Base-by-base conservation (phyloP, 2,888 invertebrate species). In the Cryptus armator region DNA sequence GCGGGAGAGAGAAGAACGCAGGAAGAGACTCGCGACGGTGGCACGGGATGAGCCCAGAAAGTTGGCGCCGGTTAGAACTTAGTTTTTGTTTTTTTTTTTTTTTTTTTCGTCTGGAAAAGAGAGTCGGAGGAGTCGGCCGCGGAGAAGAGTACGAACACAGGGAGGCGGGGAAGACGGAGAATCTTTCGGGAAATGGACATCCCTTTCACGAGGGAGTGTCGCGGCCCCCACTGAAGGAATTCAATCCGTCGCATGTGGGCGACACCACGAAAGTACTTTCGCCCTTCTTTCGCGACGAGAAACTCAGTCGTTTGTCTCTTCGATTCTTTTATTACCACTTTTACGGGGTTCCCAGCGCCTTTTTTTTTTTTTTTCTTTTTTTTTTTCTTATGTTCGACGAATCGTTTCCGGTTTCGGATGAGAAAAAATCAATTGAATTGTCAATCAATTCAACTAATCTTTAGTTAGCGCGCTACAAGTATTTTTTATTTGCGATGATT, bases 31-130 rank as follows among this genome's bases (percentile, higher is more conserved):
- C 9, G 46, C 44, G 59, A 68, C 46, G 43, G 68, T 7, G 72
- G 12, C 66, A 53, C 19, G n/a, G 66, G 48, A 72, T 48, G 67
- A 32, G 74, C 70, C 74, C 51, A 16, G 44, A 68, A 80, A 80
- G 68, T 80, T 76, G 84, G 86, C 84, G 86, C 84, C 86, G 79
- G 84, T 86, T 76, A 44, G 46, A 29, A 48, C 48, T 68, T 71
- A 56, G 75, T 83, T 71, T 24, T 19, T 68, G 37, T 66, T 71
- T 64, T 79, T 83, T 71, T 68, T 46, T 66, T 43, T 68, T 44
- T 46, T 56, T 43, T 68, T 44, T 66, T 66, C 46, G n/a, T 53
- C 19, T 24, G 16, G 74, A 59, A 59, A 62, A 62, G 62, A 71
- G 53, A n/a, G 32, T 24, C 32, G 19, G 29, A 29, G 12, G 29